phyloP scores from a whole-genome alignment of 2,888 invertebrate species.

The Opisthograptis luteolata region DNA sequence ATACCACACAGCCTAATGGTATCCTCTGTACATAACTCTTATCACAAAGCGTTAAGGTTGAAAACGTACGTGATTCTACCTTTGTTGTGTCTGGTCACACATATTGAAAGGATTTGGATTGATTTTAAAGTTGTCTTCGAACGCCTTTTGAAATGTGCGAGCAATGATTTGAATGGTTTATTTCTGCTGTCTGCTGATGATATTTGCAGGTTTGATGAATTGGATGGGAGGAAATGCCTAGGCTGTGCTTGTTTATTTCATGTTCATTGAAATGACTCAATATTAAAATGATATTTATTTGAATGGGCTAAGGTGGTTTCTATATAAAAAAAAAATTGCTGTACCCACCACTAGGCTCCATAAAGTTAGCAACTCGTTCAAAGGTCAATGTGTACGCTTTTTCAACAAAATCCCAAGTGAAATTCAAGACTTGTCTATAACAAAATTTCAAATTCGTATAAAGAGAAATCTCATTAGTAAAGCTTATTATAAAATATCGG shows the following conservation, averaged over 20 bases:
- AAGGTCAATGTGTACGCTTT: no score
- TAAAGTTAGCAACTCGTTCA: no score
- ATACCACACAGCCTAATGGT: neutral
- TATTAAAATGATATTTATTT: no score
- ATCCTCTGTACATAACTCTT: constrained; percentile 1
- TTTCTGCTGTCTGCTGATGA: constrained; percentile 7
- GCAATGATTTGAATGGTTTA: constrained; percentile 40
- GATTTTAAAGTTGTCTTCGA: constrained; percentile 46
- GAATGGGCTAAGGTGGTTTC: no score
- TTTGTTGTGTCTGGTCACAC: constrained; percentile 13
- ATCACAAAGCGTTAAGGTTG: constrained; percentile 1
- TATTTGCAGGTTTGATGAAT: constrained; percentile 17
- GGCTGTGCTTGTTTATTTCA: constrained; percentile 4
- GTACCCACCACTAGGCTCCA: no score
- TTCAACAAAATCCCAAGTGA: no score
- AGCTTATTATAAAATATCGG: no score
- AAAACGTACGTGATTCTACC: neutral
- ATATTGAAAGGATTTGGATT: constrained; percentile 47
- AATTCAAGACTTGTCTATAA: no score
- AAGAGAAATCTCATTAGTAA: no score
- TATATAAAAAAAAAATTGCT: no score
- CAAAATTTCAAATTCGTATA: no score
- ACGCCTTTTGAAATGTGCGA: constrained; percentile 45
- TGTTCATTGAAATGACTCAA: no score
- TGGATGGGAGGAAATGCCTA: constrained; percentile 24